Evolutionary conservation across 2,888 invertebrate genomes (phyloP).

Genomic region (Acrobasis suavella): DNA sequence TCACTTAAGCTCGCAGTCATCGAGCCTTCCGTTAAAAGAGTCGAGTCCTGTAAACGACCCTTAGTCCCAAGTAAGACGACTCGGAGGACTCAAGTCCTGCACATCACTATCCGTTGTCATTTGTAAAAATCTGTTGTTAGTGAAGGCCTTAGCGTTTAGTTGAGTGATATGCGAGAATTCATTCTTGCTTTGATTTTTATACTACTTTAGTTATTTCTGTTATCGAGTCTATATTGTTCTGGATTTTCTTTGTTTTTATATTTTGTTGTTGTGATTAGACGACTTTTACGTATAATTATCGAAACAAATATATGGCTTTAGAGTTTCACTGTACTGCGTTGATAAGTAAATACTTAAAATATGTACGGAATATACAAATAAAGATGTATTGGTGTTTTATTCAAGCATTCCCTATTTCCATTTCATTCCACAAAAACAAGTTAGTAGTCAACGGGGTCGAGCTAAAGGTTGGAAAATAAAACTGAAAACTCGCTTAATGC

Average conservation of each 20-base stretch:
- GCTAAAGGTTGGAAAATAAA: constrained; percentile 26
- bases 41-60: no score
- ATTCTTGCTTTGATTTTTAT: constrained; percentile 19
- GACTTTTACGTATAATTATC: constrained; percentile 8
- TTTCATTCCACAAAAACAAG: no score
- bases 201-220: constrained; percentile 21
- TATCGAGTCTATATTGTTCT: constrained; percentile 24
- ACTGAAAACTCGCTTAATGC: constrained; percentile 46
- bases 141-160: no score
- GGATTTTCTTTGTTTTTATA: constrained; percentile 19
- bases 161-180: neutral
- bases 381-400: constrained; percentile 21
- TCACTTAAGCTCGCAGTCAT: no score
- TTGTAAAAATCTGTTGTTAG: no score
- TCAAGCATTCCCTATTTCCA: neutral
- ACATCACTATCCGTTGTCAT: no score
- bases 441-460: neutral
- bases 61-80: no score
- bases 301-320: constrained; percentile 18
- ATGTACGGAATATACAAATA: constrained; percentile 26
- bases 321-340: constrained; percentile 21
- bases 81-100: no score
- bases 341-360: constrained; percentile 12
- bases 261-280: constrained; percentile 12
- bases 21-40: no score